A percentile compares a stretch with the other conserved stretches of the same genome.
These are phyloP conservation scores for Laodelphax striatellus DNA, from an alignment of 1,140 invertebrate genomes.

Conservation along the genomic window DNA sequence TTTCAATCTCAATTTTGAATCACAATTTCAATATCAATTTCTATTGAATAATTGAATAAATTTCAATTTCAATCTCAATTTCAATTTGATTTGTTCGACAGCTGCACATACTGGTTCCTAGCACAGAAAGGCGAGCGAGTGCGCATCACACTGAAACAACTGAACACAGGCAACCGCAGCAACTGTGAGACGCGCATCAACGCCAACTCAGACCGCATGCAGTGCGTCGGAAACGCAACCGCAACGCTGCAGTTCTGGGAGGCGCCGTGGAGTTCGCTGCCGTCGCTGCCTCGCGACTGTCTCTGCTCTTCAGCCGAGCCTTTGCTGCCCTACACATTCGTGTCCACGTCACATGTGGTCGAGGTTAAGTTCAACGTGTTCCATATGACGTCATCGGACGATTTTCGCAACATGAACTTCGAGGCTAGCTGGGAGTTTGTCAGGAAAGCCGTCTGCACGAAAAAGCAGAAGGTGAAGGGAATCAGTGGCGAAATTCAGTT, in stretches of 20 bases:
- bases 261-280: constrained; percentile 45
- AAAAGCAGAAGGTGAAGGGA: constrained; percentile 52
- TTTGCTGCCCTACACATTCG: constrained; percentile 56
- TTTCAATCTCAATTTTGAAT: no score
- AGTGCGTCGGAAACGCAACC: constrained; percentile 49
- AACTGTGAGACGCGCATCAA: constrained; percentile 46
- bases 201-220: constrained; percentile 52
- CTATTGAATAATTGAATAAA: no score
- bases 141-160: constrained; percentile 48
- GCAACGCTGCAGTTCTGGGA: constrained; percentile 50
- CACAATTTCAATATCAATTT: no score
- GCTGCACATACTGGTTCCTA: constrained; percentile 76
- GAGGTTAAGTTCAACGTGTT: constrained; percentile 70
- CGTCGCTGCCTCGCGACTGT: constrained; percentile 53
- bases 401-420: constrained; percentile 71
- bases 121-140: constrained; percentile 65
- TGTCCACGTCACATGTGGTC: constrained; percentile 59
- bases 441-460: constrained; percentile 50
- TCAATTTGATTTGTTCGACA: constrained; percentile 37
- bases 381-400: constrained; percentile 71
- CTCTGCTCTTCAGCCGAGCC: constrained; percentile 46
- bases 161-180: constrained; percentile 40
- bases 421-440: constrained; percentile 75
- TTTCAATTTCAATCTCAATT: no score
- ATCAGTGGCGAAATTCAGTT: constrained; percentile 63